Evolutionary conservation across 2,797 vertebrate genomes (phyloP).

Genomic region (Pangasius sanitwongsei): DNA sequence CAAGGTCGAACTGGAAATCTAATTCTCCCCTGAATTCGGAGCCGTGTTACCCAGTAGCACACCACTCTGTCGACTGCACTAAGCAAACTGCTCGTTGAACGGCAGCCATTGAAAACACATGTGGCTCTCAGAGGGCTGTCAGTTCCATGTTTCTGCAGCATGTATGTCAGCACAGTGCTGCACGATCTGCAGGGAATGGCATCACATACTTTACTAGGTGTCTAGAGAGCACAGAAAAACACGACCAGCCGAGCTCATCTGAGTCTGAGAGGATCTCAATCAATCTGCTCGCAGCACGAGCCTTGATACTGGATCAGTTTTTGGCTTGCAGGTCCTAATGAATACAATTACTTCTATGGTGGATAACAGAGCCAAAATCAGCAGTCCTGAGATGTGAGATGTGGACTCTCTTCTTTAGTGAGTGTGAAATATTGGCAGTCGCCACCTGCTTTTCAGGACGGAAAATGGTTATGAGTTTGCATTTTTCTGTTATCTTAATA

Average conservation of each 20-base stretch:
- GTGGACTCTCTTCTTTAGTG: constrained; percentile 3
- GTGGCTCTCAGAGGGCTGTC: constrained; percentile 65
- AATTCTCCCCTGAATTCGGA: constrained; percentile 14
- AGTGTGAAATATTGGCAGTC: constrained; percentile 20
- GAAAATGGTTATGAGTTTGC: not conserved
- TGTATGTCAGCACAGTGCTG: constrained; percentile 67
- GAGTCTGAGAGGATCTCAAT: constrained; percentile 20
- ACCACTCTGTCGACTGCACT: constrained; percentile 57
- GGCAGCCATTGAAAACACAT: constrained; percentile 73
- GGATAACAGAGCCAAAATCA: constrained; percentile 33
- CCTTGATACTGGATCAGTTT: constrained; percentile 23
- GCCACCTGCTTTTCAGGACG: not conserved
- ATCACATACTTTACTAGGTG: constrained; percentile 47
- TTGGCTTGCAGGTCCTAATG: constrained; percentile 23
- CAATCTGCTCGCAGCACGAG: constrained; percentile 32
- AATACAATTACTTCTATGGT: constrained; percentile 12
- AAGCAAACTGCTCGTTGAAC: constrained; percentile 63
- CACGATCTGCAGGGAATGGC: constrained; percentile 27
- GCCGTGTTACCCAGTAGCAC: constrained; percentile 9
- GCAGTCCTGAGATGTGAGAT: constrained; percentile 16
- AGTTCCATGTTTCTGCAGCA: constrained; percentile 66
- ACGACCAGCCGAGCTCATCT: not conserved
- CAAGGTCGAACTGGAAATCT: constrained; percentile 35
- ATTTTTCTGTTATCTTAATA: constrained; percentile 12
- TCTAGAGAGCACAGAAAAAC: constrained; percentile 42